Conservation (phyloP, 2,113 vertebrate species). For the Labrus mixtus region DNA sequence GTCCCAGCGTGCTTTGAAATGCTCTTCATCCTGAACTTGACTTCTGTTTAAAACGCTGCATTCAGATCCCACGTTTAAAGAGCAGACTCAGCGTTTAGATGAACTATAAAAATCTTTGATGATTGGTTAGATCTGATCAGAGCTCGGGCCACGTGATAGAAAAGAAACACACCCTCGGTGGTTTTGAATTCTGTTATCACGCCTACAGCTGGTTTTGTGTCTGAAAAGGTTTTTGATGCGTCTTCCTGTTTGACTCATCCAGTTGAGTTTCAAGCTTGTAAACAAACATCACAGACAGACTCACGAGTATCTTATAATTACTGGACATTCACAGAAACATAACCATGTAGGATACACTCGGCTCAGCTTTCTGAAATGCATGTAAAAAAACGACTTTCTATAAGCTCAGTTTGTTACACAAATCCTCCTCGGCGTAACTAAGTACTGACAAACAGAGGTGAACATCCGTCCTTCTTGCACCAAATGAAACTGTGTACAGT, state of each 20-base stretch:
- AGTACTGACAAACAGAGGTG: constrained; percentile 2
- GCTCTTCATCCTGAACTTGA: not conserved
- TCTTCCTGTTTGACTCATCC: constrained; percentile 1
- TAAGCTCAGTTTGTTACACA: not conserved
- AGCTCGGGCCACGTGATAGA: not conserved
- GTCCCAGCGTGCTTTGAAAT: not conserved
- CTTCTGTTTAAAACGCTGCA: too few relatives aligned
- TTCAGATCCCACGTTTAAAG: too few relatives aligned
- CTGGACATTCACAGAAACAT: too few relatives aligned
- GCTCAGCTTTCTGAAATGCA: not conserved
- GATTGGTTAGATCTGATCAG: not conserved
- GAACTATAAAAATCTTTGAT: not conserved
- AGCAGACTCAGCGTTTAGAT: too few relatives aligned
- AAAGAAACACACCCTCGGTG: not conserved
- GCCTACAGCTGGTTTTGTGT: constrained; percentile 3
- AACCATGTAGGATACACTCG: not conserved
- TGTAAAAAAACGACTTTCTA: not conserved
- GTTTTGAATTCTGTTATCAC: not conserved
- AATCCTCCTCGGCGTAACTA: not conserved
- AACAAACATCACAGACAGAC: constrained; percentile 3
- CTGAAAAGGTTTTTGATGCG: not conserved
- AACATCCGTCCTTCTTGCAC: constrained; percentile 8
- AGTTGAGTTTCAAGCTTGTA: not conserved
- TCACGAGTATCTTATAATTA: not conserved
- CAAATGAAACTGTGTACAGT: constrained; percentile 15